These are phyloP conservation scores for Pangasianodon gigas DNA, from an alignment of 2,113 vertebrate species.

Conservation along the genomic window DNA sequence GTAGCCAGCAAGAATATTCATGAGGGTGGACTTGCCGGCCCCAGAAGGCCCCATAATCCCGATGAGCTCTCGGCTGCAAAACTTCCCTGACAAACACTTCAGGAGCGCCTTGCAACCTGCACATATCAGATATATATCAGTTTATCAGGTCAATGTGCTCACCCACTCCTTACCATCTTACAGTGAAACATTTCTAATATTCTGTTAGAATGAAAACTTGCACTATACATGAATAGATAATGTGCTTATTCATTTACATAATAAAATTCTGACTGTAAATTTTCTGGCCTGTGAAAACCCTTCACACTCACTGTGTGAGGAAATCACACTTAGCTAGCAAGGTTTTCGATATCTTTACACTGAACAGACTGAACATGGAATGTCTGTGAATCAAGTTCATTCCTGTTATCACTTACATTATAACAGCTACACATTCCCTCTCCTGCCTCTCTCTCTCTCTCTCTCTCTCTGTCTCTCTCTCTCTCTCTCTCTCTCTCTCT, in stretches of 20 bases:
- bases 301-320: background rate
- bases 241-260: background rate
- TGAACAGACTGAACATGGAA: background rate
- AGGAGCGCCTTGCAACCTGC: conserved; percentile 96
- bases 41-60: conserved; percentile 98
- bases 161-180: background rate
- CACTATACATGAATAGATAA: background rate
- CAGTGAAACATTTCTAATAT: background rate
- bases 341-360: background rate
- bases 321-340: background rate
- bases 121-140: conserved; percentile 27
- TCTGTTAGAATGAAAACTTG: background rate
- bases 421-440: background rate
- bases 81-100: conserved; percentile 94
- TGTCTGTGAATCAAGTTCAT: background rate
- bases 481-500: background rate
- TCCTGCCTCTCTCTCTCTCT: background rate
- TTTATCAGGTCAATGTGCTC: background rate
- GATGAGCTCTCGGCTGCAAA: conserved; percentile 92
- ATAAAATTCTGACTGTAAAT: background rate
- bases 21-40: conserved; percentile 93
- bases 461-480: background rate
- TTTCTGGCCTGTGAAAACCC: background rate
- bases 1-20: conserved; percentile 98
- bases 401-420: background rate